A percentile compares a stretch with the other conserved stretches of the same genome.
Conservation (phyloP, 2,888 invertebrate genomes). For the Cephus spinipes region DNA sequence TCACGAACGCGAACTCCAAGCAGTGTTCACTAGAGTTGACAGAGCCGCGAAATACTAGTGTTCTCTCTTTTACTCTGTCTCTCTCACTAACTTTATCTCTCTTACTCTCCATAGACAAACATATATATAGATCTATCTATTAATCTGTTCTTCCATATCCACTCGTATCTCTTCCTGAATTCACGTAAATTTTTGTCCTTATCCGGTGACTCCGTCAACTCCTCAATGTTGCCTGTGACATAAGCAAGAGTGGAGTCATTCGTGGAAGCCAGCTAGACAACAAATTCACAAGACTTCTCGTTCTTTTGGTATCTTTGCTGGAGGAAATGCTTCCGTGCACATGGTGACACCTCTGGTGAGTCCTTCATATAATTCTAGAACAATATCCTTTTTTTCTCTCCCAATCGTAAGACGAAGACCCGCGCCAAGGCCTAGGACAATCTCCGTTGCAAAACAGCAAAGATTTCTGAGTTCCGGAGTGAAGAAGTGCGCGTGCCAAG, state of each 20-base stretch:
- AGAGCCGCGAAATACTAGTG: constrained; percentile 23
- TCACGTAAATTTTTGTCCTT: not conserved
- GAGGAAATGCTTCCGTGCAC: constrained; percentile 51
- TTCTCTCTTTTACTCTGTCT: not conserved
- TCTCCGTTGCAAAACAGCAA: not conserved
- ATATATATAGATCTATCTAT: not conserved
- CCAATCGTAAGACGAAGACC: not conserved
- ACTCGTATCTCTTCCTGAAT: not conserved
- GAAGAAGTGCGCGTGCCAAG: not conserved
- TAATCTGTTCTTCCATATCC: not conserved
- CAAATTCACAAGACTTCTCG: not conserved
- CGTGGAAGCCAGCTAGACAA: not conserved
- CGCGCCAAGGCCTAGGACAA: not conserved
- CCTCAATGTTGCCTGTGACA: not conserved
- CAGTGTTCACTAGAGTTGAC: constrained; percentile 28
- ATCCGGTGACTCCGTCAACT: not conserved
- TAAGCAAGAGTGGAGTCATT: not conserved
- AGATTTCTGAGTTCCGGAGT: not conserved
- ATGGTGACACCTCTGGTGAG: constrained; percentile 58
- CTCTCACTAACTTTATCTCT: not conserved
- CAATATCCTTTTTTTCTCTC: not conserved
- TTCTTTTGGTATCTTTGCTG: not conserved
- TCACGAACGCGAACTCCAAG: constrained; percentile 35
- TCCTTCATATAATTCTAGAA: constrained; percentile 20
- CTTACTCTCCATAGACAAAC: not conserved